Evolutionary conservation across 2,113 vertebrate species (phyloP).

Genomic region (Bos taurus): DNA sequence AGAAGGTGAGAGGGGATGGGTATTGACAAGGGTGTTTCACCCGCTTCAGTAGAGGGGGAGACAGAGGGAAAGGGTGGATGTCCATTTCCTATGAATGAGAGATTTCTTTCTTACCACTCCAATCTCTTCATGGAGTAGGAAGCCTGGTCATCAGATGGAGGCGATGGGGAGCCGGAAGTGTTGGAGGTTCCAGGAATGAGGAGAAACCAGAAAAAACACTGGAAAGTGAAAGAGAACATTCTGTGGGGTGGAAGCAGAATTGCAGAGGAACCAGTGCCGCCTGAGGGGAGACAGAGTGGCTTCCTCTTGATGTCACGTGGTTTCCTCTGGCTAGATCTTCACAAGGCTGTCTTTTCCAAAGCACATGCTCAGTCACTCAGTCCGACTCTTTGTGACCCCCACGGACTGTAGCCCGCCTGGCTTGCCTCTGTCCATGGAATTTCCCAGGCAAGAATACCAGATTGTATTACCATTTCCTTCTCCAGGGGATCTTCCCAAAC

Average conservation of each 20-base stretch:
- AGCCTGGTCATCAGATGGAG: background rate
- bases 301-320: background rate
- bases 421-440: background rate
- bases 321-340: background rate
- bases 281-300: background rate
- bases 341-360: background rate
- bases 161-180: accelerated
- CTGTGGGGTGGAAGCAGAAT: background rate
- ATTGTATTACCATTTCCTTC: background rate
- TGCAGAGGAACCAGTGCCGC: background rate
- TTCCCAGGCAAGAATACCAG: background rate
- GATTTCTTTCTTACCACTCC: background rate
- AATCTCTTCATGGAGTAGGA: background rate
- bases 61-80: background rate
- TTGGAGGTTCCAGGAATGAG: background rate
- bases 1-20: background rate
- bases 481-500: background rate
- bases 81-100: background rate
- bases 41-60: background rate
- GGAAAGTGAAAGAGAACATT: background rate
- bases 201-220: background rate
- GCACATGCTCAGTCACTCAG: background rate
- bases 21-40: background rate
- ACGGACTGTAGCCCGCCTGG: background rate
- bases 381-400: background rate